A percentile compares a stretch with the other conserved stretches of the same genome.
phyloP scores from a whole-genome alignment of 1,140 invertebrate species.

The Palaemon carinicauda region DNA sequence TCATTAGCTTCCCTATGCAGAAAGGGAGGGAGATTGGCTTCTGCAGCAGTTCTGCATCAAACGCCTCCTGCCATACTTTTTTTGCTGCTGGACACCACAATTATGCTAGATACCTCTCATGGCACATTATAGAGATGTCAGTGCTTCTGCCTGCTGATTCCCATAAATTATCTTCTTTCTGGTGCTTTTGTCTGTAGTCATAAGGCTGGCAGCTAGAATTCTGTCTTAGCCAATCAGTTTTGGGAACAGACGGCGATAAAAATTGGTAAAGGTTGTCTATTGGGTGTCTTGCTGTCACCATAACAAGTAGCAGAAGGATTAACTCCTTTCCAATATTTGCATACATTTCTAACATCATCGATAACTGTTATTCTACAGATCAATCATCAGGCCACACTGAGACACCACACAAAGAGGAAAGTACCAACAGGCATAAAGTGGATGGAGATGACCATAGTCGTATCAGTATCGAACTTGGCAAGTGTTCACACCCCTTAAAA shows the following conservation, averaged over 20 bases:
- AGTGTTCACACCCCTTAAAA: neutral
- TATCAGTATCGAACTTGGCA: too few relatives aligned
- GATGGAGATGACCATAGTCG: too few relatives aligned
- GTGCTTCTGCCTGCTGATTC: neutral
- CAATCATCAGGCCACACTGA: neutral
- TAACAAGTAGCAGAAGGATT: neutral
- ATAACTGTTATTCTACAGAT: neutral
- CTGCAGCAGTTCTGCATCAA: neutral
- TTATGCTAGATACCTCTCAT: neutral
- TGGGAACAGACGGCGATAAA: neutral
- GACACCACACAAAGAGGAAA: too few relatives aligned
- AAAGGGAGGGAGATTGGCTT: neutral
- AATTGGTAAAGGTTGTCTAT: neutral
- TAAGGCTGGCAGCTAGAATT: neutral
- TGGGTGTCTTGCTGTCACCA: neutral
- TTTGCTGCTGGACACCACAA: neutral
- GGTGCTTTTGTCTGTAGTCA: neutral
- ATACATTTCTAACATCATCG: neutral
- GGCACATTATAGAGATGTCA: neutral
- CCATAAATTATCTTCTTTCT: neutral
- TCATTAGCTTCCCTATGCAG: too few relatives aligned
- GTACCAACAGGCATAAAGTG: too few relatives aligned
- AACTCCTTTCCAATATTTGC: neutral
- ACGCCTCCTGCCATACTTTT: slow-evolving; percentile 1
- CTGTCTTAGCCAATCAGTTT: neutral